phyloP scores from a whole-genome alignment of 2,888 invertebrate species.

The Villa cingulata region DNA sequence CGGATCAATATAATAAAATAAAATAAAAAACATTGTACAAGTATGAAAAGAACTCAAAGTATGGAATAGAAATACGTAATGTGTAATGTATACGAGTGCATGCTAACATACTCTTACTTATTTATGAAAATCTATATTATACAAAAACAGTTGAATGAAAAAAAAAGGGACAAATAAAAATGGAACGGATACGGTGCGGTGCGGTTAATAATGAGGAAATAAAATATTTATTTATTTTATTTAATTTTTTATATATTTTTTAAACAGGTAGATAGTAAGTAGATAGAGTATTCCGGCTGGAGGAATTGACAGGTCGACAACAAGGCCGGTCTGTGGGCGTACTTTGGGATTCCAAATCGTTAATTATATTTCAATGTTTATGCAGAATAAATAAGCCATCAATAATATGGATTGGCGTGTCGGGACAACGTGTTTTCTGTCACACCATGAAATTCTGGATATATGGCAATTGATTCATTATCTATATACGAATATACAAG shows the following conservation, averaged over 20 bases:
- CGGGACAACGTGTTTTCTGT: constrained; percentile 22
- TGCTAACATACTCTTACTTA: not conserved
- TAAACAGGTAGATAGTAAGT: constrained; percentile 11
- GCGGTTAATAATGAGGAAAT: not conserved
- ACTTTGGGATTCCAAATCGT: constrained; percentile 17
- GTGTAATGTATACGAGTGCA: not conserved
- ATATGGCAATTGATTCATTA: constrained; percentile 7
- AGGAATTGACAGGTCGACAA: constrained; percentile 11
- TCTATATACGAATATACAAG: no score
- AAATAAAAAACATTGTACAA: no score
- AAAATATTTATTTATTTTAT: not conserved
- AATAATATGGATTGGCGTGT: constrained; percentile 21
- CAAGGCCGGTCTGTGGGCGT: constrained; percentile 20
- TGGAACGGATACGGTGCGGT: not conserved
- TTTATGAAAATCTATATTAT: not conserved
- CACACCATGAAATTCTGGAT: constrained; percentile 17
- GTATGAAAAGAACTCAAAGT: no score
- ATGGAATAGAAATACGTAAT: no score
- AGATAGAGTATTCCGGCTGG: constrained; percentile 12
- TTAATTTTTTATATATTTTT: not conserved
- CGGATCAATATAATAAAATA: no score
- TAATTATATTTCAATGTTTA: constrained; percentile 22
- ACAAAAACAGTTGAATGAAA: not conserved
- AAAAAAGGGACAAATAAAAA: not conserved
- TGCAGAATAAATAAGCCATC: constrained; percentile 22